Conservation (phyloP, 2,113 vertebrate genomes). For the Trematomus loennbergii region DNA sequence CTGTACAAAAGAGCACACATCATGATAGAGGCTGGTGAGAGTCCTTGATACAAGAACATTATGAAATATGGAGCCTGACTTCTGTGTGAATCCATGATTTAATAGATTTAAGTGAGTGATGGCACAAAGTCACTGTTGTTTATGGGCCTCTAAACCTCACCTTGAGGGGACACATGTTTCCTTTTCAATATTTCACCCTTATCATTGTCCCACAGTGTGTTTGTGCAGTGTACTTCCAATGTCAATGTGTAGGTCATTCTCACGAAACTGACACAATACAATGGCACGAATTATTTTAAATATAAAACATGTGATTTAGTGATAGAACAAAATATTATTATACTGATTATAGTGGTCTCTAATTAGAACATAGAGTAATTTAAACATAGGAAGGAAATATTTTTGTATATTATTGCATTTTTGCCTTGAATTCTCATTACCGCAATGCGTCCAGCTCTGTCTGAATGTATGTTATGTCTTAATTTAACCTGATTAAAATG, state of each 20-base stretch:
- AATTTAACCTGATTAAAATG: no score
- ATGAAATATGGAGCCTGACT: background rate
- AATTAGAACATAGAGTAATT: no score
- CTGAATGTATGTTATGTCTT: no score
- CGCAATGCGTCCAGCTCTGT: no score
- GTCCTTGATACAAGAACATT: conserved; percentile 26
- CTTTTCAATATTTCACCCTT: conserved; percentile 1
- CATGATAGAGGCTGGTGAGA: background rate
- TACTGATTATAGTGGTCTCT: no score
- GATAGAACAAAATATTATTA: no score
- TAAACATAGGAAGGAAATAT: no score
- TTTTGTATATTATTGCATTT: no score
- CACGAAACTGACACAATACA: no score
- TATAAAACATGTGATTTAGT: no score
- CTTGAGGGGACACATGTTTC: conserved; percentile 3
- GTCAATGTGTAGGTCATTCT: background rate
- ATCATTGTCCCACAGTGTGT: background rate
- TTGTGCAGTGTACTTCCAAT: background rate
- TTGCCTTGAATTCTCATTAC: no score
- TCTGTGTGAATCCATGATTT: background rate
- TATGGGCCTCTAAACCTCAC: background rate
- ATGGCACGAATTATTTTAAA: no score
- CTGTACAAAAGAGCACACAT: background rate
- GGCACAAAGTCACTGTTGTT: conserved; percentile 4
- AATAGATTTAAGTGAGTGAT: background rate